phyloP scores from a whole-genome alignment of 2,113 vertebrate genomes.

The Microtus richardsoni region DNA sequence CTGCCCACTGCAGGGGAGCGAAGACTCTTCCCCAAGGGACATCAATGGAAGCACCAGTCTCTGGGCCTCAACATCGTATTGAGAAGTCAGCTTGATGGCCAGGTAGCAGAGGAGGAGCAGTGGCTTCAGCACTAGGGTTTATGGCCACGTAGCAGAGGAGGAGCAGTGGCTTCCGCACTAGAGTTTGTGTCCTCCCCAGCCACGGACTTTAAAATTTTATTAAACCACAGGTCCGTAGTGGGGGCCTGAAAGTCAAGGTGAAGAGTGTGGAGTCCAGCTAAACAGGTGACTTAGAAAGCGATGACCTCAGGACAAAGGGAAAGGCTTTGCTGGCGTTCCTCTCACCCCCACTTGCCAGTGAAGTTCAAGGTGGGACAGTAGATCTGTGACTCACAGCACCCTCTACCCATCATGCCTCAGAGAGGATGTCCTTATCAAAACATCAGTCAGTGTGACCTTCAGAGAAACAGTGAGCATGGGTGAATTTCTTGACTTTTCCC shows the following conservation, averaged over 20 bases:
- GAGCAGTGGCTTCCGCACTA: neutral
- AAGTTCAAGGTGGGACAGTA: neutral
- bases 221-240: neutral
- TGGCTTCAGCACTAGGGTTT: neutral
- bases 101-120: neutral
- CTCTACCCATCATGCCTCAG: neutral
- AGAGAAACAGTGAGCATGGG: conserved; percentile 33
- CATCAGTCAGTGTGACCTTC: conserved; percentile 70
- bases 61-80: too few relatives aligned
- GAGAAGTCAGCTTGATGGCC: neutral
- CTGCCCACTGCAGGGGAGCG: neutral
- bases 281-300: neutral
- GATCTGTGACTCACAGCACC: neutral
- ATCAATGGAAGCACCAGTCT: neutral
- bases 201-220: neutral
- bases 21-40: too few relatives aligned
- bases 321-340: neutral
- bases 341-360: neutral
- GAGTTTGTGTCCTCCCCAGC: neutral
- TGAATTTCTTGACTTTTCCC: conserved; percentile 58
- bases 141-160: neutral
- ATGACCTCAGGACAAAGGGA: neutral
- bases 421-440: conserved; percentile 67
- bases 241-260: neutral
- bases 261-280: neutral